A percentile compares a stretch with the other conserved stretches of the same genome.
Conservation (phyloP, 2,797 vertebrate species). For the Heterohyrax brucei region DNA sequence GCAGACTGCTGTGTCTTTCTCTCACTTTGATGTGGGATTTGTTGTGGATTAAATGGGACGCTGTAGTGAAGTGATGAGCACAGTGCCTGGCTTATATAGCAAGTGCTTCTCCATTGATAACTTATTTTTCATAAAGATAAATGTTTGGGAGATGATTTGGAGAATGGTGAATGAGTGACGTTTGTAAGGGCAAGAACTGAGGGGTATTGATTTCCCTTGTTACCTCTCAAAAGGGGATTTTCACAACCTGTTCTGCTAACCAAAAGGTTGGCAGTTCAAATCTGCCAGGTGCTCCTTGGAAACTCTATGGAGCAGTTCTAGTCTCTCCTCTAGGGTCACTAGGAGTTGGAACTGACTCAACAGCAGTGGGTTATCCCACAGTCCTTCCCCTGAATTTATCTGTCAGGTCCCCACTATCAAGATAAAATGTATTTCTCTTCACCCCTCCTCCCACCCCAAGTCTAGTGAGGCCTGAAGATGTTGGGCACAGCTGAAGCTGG, state of each 20-base stretch:
- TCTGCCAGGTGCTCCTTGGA: too few species aligned
- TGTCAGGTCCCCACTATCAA: not conserved
- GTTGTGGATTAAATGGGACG: too few species aligned
- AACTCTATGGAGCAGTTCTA: too few species aligned
- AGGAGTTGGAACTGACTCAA: too few species aligned
- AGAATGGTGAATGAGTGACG: not conserved
- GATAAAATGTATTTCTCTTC: not conserved
- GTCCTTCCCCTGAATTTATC: not conserved
- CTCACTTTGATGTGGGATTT: too few species aligned
- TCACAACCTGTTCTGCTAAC: too few species aligned
- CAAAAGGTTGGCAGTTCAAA: too few species aligned
- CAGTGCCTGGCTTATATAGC: too few species aligned
- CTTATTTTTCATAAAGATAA: not conserved
- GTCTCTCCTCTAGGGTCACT: too few species aligned
- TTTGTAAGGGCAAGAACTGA: not conserved
- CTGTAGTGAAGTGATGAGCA: not conserved
- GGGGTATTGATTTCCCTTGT: not conserved
- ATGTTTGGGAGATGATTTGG: not conserved
- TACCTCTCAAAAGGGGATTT: not conserved
- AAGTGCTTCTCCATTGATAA: not conserved
- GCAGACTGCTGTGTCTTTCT: too few species aligned
- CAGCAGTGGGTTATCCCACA: not conserved
- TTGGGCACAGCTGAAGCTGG: slow-evolving; percentile 6
- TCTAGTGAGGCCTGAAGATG: slow-evolving; percentile 8
- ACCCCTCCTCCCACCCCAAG: not conserved